A percentile compares a stretch with the other conserved stretches of the same genome.
These are phyloP conservation scores for Pantherophis guttatus DNA, from an alignment of 2,113 vertebrate species.

Conservation along the genomic window DNA sequence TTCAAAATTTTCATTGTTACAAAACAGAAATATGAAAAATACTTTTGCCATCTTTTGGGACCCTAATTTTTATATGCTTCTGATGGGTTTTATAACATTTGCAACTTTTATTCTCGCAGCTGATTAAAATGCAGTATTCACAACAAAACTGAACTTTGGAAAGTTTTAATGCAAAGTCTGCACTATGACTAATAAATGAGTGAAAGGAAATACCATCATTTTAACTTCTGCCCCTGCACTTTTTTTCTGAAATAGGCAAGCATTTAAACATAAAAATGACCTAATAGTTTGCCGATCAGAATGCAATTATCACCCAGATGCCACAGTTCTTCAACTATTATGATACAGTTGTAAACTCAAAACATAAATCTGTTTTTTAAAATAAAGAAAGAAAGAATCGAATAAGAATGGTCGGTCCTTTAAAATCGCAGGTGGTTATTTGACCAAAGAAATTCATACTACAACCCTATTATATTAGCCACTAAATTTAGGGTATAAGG, in stretches of 20 bases:
- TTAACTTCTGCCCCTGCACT: not conserved
- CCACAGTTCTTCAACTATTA: not conserved
- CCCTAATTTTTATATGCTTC: conserved; percentile 31
- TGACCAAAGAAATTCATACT: not conserved
- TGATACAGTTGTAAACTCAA: not conserved
- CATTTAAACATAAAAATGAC: not conserved
- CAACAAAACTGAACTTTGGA: not conserved
- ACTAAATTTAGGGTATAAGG: not conserved
- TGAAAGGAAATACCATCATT: not conserved
- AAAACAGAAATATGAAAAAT: conserved; percentile 22
- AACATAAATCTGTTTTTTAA: not conserved
- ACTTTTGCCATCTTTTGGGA: conserved; percentile 6
- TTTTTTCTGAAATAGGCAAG: not conserved
- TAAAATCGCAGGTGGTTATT: not conserved
- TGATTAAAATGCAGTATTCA: not conserved
- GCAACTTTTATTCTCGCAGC: not conserved
- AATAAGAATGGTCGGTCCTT: not conserved
- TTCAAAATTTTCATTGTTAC: conserved; percentile 26
- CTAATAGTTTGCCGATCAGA: not conserved
- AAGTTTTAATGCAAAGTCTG: conserved; percentile 21
- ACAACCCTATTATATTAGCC: not conserved
- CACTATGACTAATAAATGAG: not conserved
- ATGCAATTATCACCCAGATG: not conserved
- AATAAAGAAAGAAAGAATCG: not conserved
- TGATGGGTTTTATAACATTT: not conserved